These are phyloP conservation scores for Epinotia nisella DNA, from an alignment of 2,888 invertebrate genomes.

Conservation along the genomic window DNA sequence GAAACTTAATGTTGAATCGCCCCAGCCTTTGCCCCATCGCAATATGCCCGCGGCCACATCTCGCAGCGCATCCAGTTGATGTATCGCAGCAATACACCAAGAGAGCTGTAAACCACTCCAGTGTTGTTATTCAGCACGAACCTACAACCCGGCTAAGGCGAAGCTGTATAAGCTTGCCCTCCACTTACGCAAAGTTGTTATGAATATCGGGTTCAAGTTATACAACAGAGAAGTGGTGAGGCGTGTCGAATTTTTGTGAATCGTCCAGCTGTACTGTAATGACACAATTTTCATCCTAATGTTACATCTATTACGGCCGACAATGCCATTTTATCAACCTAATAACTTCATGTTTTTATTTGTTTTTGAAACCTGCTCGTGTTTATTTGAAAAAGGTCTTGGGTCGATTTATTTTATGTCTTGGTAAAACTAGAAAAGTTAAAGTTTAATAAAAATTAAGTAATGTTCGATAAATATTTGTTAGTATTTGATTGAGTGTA, in stretches of 20 bases:
- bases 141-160: not conserved
- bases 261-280: slow-evolving; percentile 54
- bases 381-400: not conserved
- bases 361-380: not conserved
- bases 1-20: not conserved
- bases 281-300: slow-evolving; percentile 64
- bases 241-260: not conserved
- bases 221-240: not conserved
- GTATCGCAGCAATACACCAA: slow-evolving; percentile 59
- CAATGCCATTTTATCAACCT: slow-evolving; percentile 35
- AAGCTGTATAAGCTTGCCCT: not conserved
- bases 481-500: too few species aligned
- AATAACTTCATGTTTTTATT: slow-evolving; percentile 32
- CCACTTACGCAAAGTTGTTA: not conserved
- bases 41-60: slow-evolving; percentile 54
- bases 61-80: slow-evolving; percentile 61
- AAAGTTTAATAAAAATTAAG: too few species aligned
- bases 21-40: not conserved
- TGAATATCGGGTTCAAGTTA: not conserved
- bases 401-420: not conserved
- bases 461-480: too few species aligned
- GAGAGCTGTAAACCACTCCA: slow-evolving; percentile 63
- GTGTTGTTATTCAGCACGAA: slow-evolving; percentile 20
- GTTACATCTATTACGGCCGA: slow-evolving; percentile 47
- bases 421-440: not conserved